Base-by-base conservation (phyloP, 2,888 invertebrate genomes). In the Aphodius granarius region DNA sequence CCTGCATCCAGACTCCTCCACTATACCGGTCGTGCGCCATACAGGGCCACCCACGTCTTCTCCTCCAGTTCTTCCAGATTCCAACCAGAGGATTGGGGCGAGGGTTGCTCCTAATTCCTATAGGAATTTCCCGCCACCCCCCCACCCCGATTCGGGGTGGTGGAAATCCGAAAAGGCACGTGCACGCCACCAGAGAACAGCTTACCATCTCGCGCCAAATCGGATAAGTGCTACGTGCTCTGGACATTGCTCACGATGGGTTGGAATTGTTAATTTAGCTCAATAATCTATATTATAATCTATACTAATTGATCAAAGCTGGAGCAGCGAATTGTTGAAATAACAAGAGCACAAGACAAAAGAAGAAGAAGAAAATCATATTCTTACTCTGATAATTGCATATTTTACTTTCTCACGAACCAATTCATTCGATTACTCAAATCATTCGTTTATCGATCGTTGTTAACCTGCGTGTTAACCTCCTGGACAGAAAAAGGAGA, bases 1-100 rank as follows among this genome's bases (percentile, higher is more conserved):
- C 84, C 85, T 84, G 84, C 78, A 79, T 68, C 68, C 71, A 73
- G 75, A 66, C 75, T 73, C 72, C 71, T 73, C 75, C 43, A 73
- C 70, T 73, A 78, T 79, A 79, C 77, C 79, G 79, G 81, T 83
- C 82, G 83, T 82, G 83, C 83, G 83, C 83, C 76, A 81, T 81
- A n/a, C 20, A 19, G 21, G 20, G n/a, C 76, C 82, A 78, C 81
- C 81, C 80, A 81, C 82, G 80, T 80, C 17, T 9, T 43, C 15
- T 18, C 13, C 15, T 18, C 13, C 43, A 43, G 9, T 6, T 43
- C 43, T 43, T 65, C 43, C 13, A 43, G 6, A 6, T 3, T 43
- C 65, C 65, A 65, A 20, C 23, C 66, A 22, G 66, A 2, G 43
- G 43, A 43, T 43, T 9, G 43, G 43, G 43, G 43, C 43, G 43